These are phyloP conservation scores for Calephelis perditalis DNA, from an alignment of 2,888 invertebrate species.

Conservation along the genomic window DNA sequence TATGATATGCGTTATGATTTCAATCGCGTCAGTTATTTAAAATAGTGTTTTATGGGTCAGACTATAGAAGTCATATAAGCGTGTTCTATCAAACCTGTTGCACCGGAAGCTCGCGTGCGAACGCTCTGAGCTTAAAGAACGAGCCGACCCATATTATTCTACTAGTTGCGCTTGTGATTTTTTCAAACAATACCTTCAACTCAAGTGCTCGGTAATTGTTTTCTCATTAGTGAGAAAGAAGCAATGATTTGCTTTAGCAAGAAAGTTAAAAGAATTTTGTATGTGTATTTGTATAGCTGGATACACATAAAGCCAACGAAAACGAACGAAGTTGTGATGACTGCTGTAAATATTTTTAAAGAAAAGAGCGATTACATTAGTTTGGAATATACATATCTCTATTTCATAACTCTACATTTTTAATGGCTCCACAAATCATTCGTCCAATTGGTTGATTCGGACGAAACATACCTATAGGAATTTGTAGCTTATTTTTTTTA, in stretches of 20 bases:
- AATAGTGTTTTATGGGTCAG: slow-evolving; percentile 33
- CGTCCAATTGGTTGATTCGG: too few relatives aligned
- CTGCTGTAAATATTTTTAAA: too few relatives aligned
- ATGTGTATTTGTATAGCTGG: not conserved
- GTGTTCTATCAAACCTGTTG: slow-evolving; percentile 26
- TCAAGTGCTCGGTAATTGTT: slow-evolving; percentile 3
- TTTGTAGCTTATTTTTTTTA: too few relatives aligned
- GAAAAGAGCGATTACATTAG: too few relatives aligned
- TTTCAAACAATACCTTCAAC: slow-evolving; percentile 20
- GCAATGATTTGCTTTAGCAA: slow-evolving; percentile 4
- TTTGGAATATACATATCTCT: too few relatives aligned
- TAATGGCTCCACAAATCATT: too few relatives aligned
- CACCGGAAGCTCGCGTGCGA: slow-evolving; percentile 50
- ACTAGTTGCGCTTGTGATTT: slow-evolving; percentile 28
- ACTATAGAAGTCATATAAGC: slow-evolving; percentile 34
- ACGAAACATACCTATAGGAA: too few relatives aligned
- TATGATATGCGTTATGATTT: slow-evolving; percentile 29
- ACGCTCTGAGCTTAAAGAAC: slow-evolving; percentile 44
- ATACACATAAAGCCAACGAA: too few relatives aligned
- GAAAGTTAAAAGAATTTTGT: slow-evolving; percentile 5
- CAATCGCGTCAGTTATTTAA: slow-evolving; percentile 21
- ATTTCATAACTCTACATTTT: too few relatives aligned
- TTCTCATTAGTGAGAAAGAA: slow-evolving; percentile 12
- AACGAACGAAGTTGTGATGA: too few relatives aligned
- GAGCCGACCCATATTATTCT: slow-evolving; percentile 35